Conservation (phyloP, 64 coral and sea anemone genomes). For the Actinia equina region DNA sequence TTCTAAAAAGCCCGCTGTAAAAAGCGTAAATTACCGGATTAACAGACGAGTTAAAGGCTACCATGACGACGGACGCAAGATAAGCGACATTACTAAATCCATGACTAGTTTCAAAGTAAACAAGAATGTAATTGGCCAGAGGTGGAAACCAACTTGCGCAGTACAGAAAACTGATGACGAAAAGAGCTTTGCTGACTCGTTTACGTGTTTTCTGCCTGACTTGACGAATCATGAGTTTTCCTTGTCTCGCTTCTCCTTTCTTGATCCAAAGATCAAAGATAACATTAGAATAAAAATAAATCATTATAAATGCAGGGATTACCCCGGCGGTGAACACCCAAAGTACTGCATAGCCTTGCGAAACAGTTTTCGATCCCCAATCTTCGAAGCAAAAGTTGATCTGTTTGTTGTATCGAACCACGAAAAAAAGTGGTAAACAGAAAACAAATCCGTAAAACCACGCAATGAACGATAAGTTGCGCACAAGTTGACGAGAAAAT, state of each 20-base stretch:
- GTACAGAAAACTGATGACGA: constrained; percentile 28
- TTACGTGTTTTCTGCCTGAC: neutral
- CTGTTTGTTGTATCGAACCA: neutral
- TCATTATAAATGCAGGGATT: constrained; percentile 4
- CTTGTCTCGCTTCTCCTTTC: neutral
- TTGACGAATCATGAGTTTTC: neutral
- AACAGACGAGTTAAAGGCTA: constrained; percentile 26
- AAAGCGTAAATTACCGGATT: constrained; percentile 14
- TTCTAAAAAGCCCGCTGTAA: constrained; percentile 13
- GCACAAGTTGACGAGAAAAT: neutral
- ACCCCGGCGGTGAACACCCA: constrained; percentile 9
- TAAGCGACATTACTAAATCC: constrained; percentile 22
- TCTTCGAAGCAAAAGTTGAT: constrained; percentile 16
- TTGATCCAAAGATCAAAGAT: constrained; percentile 28
- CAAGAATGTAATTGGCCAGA: constrained; percentile 34
- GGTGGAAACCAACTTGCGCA: constrained; percentile 45
- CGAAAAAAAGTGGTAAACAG: constrained; percentile 8
- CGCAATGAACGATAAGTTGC: neutral
- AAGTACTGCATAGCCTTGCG: neutral
- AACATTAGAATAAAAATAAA: constrained; percentile 2
- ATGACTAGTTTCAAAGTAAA: constrained; percentile 15
- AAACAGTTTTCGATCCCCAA: neutral
- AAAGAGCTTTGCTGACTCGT: constrained; percentile 18
- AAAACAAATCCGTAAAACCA: constrained; percentile 13
- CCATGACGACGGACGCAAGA: constrained; percentile 31